Evolutionary conservation across 2,113 vertebrate genomes (phyloP), one percentile per base, ranked within the genome.

Genomic region (Anser brachyrhynchus): DNA sequence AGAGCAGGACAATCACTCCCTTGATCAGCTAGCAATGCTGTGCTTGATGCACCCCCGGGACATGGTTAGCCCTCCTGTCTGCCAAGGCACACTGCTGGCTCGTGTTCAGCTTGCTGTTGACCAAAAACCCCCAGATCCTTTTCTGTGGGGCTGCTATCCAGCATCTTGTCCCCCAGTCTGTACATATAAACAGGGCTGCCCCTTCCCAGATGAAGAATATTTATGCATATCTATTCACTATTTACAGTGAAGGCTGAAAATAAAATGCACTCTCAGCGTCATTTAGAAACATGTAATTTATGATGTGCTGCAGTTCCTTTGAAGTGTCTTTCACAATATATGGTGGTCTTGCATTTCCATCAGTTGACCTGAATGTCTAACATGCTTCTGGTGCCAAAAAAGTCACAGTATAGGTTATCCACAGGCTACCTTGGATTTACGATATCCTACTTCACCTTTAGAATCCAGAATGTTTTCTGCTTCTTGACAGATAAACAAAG

Each of bases 211-310:
- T 89, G 73, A 76, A 73, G 70, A 69, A 29, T 93, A 76, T 59
- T 58, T 90, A 37, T 64, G 43, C 20, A 13, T 22, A 8, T 57
- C 80, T 82, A 7, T 87, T 93, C 26, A 28, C 25, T 44, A 1
- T 19, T 41, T 52, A 16, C 52, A 72, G 22, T 69, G 65, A 89
- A 74, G 76, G 61, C 75, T 51, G 75, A 76, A 86, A 92, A 93
- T 65, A n/a, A 87, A 92, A 76, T 12, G 0, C 77, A 78, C 3
- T 0, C 57, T 92, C 43, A 18, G 70, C 75, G 55, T 58, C 89
- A 52, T 91, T 96, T 75, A 85, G 78, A 51, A 95, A 10, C 41
- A 59, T n/a, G 37, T 54, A 70, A 87, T 93, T 90, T 78, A 89
- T 79, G 52, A 75, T 74, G 54, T 78, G 43, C 49, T 87, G 49